phyloP scores from a whole-genome alignment of 2,113 vertebrate genomes.

The Delphinus delphis region DNA sequence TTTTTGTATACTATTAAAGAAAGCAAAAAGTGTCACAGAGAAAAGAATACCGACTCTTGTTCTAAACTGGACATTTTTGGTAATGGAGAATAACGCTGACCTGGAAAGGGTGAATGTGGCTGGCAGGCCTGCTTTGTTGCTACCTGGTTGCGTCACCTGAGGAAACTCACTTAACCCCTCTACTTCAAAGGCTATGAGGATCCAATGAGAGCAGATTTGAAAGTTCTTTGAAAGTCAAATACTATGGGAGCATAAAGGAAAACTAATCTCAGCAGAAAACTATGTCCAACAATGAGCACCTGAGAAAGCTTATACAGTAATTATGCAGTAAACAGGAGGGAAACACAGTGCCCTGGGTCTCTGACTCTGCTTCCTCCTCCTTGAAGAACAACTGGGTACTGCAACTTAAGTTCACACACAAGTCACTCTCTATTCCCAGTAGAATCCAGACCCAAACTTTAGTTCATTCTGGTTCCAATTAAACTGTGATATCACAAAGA shows the following conservation, averaged over 20 bases:
- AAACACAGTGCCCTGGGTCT: background rate
- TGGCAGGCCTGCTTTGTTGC: background rate
- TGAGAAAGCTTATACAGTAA: background rate
- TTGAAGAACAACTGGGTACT: background rate
- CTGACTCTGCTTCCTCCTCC: background rate
- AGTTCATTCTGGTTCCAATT: background rate
- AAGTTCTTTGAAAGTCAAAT: background rate
- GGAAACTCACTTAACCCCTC: background rate
- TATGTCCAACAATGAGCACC: background rate
- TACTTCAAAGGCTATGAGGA: background rate
- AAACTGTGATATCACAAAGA: background rate
- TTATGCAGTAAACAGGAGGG: background rate
- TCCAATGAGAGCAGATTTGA: background rate
- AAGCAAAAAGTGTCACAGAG: background rate
- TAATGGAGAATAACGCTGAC: background rate
- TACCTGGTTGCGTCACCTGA: background rate
- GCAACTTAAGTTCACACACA: rapidly evolving
- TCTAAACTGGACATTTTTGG: background rate
- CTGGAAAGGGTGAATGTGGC: background rate
- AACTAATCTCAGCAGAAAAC: background rate
- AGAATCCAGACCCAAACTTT: background rate
- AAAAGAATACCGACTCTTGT: background rate
- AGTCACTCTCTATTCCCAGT: background rate
- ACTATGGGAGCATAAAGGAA: background rate
- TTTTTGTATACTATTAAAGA: background rate